phyloP scores from a whole-genome alignment of 2,113 vertebrate species.

The Phalacrocorax carbo region DNA sequence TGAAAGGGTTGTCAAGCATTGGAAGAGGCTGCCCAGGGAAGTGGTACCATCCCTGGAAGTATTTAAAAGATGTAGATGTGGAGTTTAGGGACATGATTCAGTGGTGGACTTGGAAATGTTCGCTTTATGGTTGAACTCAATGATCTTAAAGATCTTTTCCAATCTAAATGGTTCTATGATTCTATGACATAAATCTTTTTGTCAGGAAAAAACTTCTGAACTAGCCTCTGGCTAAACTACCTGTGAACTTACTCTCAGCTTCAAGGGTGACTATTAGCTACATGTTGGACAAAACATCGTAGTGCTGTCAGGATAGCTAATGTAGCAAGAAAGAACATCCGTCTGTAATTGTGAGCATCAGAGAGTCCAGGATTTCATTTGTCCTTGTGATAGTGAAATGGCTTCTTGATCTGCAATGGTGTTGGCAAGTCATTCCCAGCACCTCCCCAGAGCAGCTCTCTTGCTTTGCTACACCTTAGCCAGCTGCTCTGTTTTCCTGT shows the following conservation, averaged over 20 bases:
- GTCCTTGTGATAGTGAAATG: neutral
- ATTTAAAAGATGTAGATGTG: too few species aligned
- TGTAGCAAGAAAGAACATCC: neutral
- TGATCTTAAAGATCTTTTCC: neutral
- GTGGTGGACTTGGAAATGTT: neutral
- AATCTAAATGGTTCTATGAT: neutral
- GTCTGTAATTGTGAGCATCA: neutral
- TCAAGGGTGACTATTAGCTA: neutral
- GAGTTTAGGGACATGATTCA: too few species aligned
- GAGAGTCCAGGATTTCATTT: neutral
- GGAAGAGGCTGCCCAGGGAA: too few species aligned
- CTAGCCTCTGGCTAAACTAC: neutral
- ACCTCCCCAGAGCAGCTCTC: neutral
- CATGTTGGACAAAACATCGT: neutral
- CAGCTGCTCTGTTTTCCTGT: neutral
- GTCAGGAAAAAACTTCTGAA: neutral
- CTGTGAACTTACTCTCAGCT: neutral
- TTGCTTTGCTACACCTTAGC: neutral
- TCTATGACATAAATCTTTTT: neutral
- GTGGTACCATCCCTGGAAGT: too few species aligned
- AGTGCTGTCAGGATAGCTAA: neutral
- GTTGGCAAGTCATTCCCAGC: neutral
- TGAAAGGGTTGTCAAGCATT: too few species aligned
- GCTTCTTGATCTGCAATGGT: neutral
- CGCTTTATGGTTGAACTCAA: neutral